Conservation (phyloP, 2,797 vertebrate genomes). For the Megaceryle alcyon region DNA sequence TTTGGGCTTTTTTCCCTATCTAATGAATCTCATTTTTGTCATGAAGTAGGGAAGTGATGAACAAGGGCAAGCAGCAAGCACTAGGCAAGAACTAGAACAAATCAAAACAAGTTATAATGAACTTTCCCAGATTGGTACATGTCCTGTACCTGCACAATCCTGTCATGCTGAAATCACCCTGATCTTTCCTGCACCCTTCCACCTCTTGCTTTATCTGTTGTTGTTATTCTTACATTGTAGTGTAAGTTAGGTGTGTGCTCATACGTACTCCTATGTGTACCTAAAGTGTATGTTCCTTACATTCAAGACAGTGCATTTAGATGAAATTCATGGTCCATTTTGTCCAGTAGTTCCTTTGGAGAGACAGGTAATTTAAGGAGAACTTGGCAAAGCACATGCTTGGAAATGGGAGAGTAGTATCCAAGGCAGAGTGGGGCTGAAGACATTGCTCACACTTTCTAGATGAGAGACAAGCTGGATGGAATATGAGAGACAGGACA, state of each 20-base stretch:
- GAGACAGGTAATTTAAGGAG: not conserved
- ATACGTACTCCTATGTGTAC: not conserved
- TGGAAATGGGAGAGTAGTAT: not conserved
- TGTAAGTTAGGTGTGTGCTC: not conserved
- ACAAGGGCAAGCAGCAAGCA: not conserved
- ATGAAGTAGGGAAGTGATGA: not conserved
- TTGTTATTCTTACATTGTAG: not conserved
- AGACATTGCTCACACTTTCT: not conserved
- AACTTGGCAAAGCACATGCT: not conserved
- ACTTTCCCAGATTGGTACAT: not conserved
- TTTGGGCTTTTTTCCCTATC: not conserved
- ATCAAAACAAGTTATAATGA: not conserved
- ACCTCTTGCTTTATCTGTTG: not conserved
- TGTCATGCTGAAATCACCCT: not conserved
- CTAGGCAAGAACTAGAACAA: not conserved
- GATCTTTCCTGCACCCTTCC: not conserved
- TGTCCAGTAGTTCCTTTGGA: not conserved
- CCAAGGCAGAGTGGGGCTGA: not conserved
- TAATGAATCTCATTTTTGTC: not conserved
- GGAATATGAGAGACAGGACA: not conserved
- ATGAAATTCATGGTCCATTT: not conserved
- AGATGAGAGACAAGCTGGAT: not conserved
- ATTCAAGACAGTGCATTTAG: not conserved
- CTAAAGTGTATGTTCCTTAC: not conserved
- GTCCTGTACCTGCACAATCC: not conserved